Percentiles rank a stretch among this genome's conserved stretches.
phyloP scores from a whole-genome alignment of 92 coral and sea anemone species.

The Siderastrea radians region DNA sequence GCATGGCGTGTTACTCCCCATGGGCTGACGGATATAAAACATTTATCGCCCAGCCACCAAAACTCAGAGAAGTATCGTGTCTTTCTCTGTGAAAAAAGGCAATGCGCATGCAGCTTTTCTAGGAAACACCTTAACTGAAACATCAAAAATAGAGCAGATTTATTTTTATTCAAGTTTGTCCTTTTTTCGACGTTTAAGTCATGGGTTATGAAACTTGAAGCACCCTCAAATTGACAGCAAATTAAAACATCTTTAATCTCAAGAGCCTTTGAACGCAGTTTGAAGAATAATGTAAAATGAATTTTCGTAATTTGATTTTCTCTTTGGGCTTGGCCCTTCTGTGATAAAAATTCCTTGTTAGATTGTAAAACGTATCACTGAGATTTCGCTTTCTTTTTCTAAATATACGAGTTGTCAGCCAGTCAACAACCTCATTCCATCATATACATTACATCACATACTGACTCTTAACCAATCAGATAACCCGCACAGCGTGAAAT shows the following conservation, averaged over 20 bases:
- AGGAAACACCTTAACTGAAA: neutral
- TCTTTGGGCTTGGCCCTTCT: no score
- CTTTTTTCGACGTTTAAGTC: no score
- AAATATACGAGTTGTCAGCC: neutral
- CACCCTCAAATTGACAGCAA: neutral
- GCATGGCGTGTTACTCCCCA: slow-evolving; percentile 3
- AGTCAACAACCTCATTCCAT: slow-evolving; percentile 7
- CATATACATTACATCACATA: slow-evolving; percentile 38
- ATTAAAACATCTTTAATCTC: neutral
- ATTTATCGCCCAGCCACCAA: neutral
- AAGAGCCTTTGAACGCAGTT: slow-evolving; percentile 6
- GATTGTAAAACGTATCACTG: neutral
- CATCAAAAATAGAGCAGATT: neutral
- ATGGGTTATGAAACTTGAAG: neutral
- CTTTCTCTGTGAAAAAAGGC: neutral
- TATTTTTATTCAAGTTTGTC: no score
- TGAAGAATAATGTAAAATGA: neutral
- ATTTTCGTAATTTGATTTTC: neutral
- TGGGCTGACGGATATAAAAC: neutral
- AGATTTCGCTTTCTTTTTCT: neutral
- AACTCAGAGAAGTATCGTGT: neutral
- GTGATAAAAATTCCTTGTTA: neutral
- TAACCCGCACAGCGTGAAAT: slow-evolving; percentile 10
- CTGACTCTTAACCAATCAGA: slow-evolving; percentile 27
- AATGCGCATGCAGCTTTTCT: no score